Base-by-base conservation (phyloP, 2,888 invertebrate species). In the Drosophila lutescens region DNA sequence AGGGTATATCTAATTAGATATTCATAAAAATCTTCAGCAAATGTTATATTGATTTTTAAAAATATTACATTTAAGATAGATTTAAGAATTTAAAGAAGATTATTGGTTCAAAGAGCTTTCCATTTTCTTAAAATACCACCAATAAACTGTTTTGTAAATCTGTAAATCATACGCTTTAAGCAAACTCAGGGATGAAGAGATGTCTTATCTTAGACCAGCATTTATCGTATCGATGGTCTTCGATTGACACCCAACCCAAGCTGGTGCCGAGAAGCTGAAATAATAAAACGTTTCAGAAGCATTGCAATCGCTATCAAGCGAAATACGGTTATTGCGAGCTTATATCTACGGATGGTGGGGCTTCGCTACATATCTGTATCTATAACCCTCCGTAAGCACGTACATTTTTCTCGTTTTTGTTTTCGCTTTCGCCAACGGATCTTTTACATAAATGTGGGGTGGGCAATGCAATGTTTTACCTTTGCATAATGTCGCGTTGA, bases 401-500 rank as follows among this genome's bases (percentile, higher is more conserved):
- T 83, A 86, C 72, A 58, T 68, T 77, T 69, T 67, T 56, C 41
- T 43, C 26, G 56, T 40, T 59, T 44, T 36, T 10, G 4, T 10
- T 32, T 32, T 7, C 40, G 43, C 30, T 44, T 61, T 46, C 44
- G 74, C 72, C 51, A 43, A 32, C 43, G 67, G 66, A 66, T 50
- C 49, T 62, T 65, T 74, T 61, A 55, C 54, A 67, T 61, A 69
- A 57, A 57, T 47, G 59, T 54, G 38, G 72, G 53, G 49, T 38
- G 61, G 73, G 72, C 78, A 74, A 63, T 63, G 73, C 77, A 74
- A 74, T 86, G 67, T 51, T 85, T 85, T 90, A 91, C 92, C 91
- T 92, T 91, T 86, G 86, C 85, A 79, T 88, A 89, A 78, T 89
- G 90, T 70, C 90, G 89, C 79, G 87, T 89, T 71, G 91, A 90